Base-by-base conservation (phyloP, 2,113 vertebrate genomes). In the Motacilla tschutschensis region DNA sequence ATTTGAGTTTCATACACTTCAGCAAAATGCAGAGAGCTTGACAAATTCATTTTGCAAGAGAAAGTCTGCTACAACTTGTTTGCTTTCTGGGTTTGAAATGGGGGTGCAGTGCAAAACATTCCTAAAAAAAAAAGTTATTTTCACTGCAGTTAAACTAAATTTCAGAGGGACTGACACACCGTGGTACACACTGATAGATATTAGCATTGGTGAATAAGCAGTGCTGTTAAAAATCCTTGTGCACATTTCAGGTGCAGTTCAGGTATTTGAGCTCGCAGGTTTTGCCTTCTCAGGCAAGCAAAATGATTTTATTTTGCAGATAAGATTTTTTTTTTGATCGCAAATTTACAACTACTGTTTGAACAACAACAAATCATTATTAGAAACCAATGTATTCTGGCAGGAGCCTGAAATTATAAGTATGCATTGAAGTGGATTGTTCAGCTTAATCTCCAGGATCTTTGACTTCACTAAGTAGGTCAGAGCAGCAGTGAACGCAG, bases 21-120 rank as follows among this genome's bases (percentile, higher is more conserved):
- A 93, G 92, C 84, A 91, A 83, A 90, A 83, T 46, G 64, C 93
- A 93, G 57, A 71, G 84, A 92, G 92, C 79, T 84, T 69, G 79
- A 91, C 53, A 92, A 91, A 94, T 70, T 77, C 20, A 78, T 92
- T 92, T 92, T 86, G 80, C 64, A 57, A 69, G 75, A 50, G 44
- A 88, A 92, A 71, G 67, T 89, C 83, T 94, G 83, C 80, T 89
- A 48, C 5, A 22, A 84, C 88, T 73, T 88, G 75, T 89, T 93
- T 85, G 44, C 55, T 80, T 82, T 88, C 75, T 46, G 46, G 26
- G 22, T 76, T 91, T 63, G 59, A 89, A 88, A 31, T 7, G 17
- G 31, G 41, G 58, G 69, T 6, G 5, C 25, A 33, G 40, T 24
- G 28, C 38, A 90, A 85, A 60, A 7, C 31, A 75, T 65, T 90